Percentiles rank a stretch among this genome's conserved stretches.
phyloP scores from a whole-genome alignment of 2,888 invertebrate species.

The Corythucha ciliata region DNA sequence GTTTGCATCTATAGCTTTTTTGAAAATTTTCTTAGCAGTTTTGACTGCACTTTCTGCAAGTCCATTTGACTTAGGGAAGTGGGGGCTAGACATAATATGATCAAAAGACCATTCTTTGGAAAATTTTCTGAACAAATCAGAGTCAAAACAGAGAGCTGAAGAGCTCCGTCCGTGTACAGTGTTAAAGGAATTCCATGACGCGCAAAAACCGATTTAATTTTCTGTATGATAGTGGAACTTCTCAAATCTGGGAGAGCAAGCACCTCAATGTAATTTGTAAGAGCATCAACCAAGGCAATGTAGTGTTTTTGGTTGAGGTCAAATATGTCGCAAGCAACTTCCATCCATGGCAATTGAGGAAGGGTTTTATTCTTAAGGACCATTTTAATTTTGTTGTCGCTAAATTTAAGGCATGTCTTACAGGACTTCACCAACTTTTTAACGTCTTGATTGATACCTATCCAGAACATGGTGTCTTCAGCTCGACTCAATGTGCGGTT shows the following conservation, averaged over 20 bases:
- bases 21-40: constrained; percentile 10
- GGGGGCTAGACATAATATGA: constrained; percentile 12
- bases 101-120: constrained; percentile 6
- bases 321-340: constrained; percentile 2
- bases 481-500: neutral
- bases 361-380: neutral
- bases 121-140: constrained; percentile 11
- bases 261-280: constrained; percentile 5
- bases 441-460: constrained; percentile 5
- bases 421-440: constrained; percentile 9
- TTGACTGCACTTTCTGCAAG: constrained; percentile 14
- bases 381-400: neutral
- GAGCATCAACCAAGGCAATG: neutral
- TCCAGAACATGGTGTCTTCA: neutral
- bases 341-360: constrained; percentile 11
- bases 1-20: constrained; percentile 3
- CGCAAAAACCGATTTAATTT: constrained; percentile 18
- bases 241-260: neutral
- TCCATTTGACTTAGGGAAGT: constrained; percentile 16
- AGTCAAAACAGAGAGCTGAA: constrained; percentile 7
- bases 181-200: constrained; percentile 19
- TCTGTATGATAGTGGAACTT: constrained; percentile 22
- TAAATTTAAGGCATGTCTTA: neutral
- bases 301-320: neutral
- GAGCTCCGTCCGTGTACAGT: constrained; percentile 18